Evolutionary conservation across 2,797 vertebrate genomes (phyloP), one percentile per base, ranked within the genome.

Genomic region (Luscinia megarhynchos): DNA sequence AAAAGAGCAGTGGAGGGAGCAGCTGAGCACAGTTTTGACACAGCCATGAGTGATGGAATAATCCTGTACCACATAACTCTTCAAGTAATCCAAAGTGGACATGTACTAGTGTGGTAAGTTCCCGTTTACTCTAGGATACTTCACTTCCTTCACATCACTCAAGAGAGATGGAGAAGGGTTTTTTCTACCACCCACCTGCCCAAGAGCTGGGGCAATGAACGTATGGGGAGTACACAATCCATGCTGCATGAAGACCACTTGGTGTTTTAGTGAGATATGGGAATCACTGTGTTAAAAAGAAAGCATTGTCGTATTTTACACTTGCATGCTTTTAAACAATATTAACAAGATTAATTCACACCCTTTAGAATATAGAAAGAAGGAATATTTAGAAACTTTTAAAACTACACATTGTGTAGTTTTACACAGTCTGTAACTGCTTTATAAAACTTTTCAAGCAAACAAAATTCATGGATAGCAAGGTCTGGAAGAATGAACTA

Each of bases 401-500:
- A 64, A 85, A 91, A 84, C 73, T 72, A 26, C 61, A 68, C 22
- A 72, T 62, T 66, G 43, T 86, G 82, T 34, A 34, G 34, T 34
- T 34, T 34, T 34, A 34, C 34, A 89, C 75, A 38, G 58, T 83
- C 68, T 89, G 61, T 77, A 92, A 81, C 81, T 75, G 64, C 72
- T 89, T 77, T 66, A 83, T 26, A 81, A 91, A 94, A 85, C 54
- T 85, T 94, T 66, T 70, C 81, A 85, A 85, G 54, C 30, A 81
- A 83, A 48, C 30, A 74, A 89, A 93, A 93, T 92, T 89, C 70
- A 51, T 36, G 77, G 77, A 79, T 76, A 78, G 57, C 75, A 78
- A 89, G 72, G 84, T 95, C 92, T 92, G 46, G 64, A 93, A 84
- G 68, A 87, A 96, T 87, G 76, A 78, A 87, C 92, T 85, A 67